Conservation (phyloP, 2,797 vertebrate genomes). For the Ictinia mississippiensis region DNA sequence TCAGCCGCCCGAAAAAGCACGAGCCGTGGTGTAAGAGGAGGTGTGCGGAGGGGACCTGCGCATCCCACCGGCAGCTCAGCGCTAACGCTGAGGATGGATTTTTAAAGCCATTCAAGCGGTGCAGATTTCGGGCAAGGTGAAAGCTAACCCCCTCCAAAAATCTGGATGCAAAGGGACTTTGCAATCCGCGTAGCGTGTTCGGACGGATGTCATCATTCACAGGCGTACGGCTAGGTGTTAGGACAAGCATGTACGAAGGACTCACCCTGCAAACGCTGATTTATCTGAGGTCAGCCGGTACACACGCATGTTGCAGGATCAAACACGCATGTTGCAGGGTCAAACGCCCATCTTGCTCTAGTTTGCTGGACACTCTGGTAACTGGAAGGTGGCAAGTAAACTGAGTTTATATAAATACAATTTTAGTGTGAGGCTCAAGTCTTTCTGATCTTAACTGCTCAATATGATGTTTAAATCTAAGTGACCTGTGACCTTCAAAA, state of each 20-base stretch:
- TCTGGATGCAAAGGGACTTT: background rate
- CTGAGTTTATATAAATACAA: background rate
- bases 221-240: background rate
- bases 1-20: background rate
- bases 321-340: background rate
- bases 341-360: background rate
- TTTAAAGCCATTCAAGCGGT: background rate
- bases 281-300: background rate
- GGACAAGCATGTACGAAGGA: background rate
- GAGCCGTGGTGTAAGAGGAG: background rate
- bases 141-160: background rate
- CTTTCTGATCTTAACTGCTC: background rate
- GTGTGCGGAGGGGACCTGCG: rapidly evolving
- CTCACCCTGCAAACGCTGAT: background rate
- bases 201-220: background rate
- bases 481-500: background rate
- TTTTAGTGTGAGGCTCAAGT: background rate
- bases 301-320: background rate
- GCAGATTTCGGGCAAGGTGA: background rate
- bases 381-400: background rate
- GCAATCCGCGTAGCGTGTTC: rapidly evolving
- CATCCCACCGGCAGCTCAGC: background rate
- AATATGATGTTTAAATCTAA: background rate
- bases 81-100: background rate
- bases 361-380: background rate